Evolutionary conservation across 2,797 vertebrate genomes (phyloP), one percentile per base, ranked within the genome.

Genomic region (Poeciliopsis presidionis): DNA sequence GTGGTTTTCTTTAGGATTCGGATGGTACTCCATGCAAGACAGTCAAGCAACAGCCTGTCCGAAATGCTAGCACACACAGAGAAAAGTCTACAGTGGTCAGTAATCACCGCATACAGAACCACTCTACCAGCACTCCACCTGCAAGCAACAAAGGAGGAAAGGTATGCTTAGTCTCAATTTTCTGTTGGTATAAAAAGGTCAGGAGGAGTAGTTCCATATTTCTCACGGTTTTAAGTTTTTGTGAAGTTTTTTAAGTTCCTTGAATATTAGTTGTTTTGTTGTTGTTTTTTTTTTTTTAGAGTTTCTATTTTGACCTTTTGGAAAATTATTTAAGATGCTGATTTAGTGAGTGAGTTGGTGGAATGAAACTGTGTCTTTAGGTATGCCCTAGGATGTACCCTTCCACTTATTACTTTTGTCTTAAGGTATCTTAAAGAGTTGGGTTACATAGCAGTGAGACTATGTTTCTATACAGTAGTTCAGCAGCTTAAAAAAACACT

Each of bases 11-110:
- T 1, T 85, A 98, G 98, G 98, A 99, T 95, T 99, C 98, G 72
- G 98, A 99, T 63, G 97, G 97, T 76, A 99, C 97, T 72, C 98
- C 98, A 5, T 98, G 96, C 93, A 99, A 99, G 95, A 97, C 97
- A 7, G 96, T 96, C 47, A 99, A 99, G 89, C 98, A 98, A 83
- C 96, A 97, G 92, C 93, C 96, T 81, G 96, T 95, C 87, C 95
- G 95, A 69, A 95, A 95, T 39, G 85, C 96, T 82, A 85, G 94
- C 11, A 81, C 93, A 81, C 97, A 94, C 95, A 95, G 95, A 93
- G 98, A 99, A 80, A 95, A 94, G 87, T 88, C 96, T 47, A 90
- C 95, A 78, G 95, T 94, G 5, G 92, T 92, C 76, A 82, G 80
- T 71, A 94, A 92, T 83, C 93, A 95, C 93, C 96, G 97, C 90